Conservation (phyloP, 2,113 vertebrate species). For the Gavia stellata region DNA sequence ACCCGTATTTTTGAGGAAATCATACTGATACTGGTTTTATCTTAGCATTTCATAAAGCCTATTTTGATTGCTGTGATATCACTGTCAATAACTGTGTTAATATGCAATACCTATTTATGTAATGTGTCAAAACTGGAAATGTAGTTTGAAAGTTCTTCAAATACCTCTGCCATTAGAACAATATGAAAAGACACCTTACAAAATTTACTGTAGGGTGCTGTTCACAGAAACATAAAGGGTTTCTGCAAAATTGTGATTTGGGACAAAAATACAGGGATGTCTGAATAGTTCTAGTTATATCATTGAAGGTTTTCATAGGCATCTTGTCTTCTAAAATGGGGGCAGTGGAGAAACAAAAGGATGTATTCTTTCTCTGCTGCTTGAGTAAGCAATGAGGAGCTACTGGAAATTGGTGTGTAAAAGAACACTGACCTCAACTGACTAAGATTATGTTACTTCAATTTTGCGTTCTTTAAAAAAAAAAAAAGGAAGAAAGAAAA, state of each 20-base stretch:
- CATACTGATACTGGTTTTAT: background rate
- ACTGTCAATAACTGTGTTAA: background rate
- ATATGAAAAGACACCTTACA: background rate
- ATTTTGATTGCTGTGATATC: background rate
- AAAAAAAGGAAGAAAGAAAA: too few relatives aligned
- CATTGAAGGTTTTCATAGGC: background rate
- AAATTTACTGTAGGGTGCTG: background rate
- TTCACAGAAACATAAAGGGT: background rate
- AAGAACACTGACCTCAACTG: background rate
- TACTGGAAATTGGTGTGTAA: background rate
- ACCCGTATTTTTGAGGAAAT: background rate
- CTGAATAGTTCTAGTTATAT: too few relatives aligned
- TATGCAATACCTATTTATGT: background rate
- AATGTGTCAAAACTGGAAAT: background rate
- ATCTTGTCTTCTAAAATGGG: background rate
- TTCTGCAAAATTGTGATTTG: background rate
- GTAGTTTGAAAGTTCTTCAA: background rate
- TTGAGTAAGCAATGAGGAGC: background rate
- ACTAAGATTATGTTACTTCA: background rate
- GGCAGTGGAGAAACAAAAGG: background rate
- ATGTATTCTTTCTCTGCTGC: background rate
- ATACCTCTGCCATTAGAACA: background rate
- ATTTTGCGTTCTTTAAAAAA: background rate
- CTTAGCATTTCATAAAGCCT: background rate
- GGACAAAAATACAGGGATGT: background rate